phyloP scores from a whole-genome alignment of 1,140 invertebrate genomes.

The Cyphomyrmex costatus region DNA sequence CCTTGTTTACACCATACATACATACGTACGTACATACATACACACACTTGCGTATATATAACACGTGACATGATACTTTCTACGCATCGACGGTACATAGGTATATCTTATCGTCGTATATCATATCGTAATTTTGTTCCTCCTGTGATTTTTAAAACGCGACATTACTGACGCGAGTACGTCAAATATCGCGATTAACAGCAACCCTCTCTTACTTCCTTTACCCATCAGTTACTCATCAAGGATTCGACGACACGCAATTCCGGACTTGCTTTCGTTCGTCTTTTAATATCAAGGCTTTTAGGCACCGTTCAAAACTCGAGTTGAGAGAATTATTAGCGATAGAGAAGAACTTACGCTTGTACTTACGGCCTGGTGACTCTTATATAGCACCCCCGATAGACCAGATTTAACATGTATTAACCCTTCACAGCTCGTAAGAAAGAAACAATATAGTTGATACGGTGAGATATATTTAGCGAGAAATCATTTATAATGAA shows the following conservation, averaged over 20 bases:
- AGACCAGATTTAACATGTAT: conserved; percentile 56
- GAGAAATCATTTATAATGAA: neutral
- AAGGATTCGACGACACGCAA: conserved; percentile 73
- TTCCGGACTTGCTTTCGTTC: conserved; percentile 75
- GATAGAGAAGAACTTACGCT: conserved; percentile 68
- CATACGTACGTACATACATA: conserved; percentile 60
- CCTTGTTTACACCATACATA: conserved; percentile 67
- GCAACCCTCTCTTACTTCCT: conserved; percentile 21
- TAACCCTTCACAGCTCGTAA: conserved; percentile 50
- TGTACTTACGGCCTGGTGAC: conserved; percentile 62
- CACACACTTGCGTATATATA: conserved; percentile 56
- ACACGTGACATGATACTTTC: conserved; percentile 71
- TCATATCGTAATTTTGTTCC: conserved; percentile 73
- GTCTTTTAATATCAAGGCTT: conserved; percentile 62
- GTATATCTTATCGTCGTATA: conserved; percentile 70
- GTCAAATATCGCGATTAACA: conserved; percentile 32
- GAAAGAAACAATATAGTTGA: conserved; percentile 27
- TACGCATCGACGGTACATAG: conserved; percentile 73
- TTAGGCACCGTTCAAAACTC: conserved; percentile 75
- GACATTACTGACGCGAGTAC: conserved; percentile 31
- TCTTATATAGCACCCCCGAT: conserved; percentile 29
- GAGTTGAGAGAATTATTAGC: conserved; percentile 69
- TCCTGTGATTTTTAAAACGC: conserved; percentile 52
- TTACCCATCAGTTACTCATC: conserved; percentile 31
- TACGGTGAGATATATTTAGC: neutral